Base-by-base conservation (phyloP, 2,888 invertebrate genomes). In the Dolichopus griseipennis region DNA sequence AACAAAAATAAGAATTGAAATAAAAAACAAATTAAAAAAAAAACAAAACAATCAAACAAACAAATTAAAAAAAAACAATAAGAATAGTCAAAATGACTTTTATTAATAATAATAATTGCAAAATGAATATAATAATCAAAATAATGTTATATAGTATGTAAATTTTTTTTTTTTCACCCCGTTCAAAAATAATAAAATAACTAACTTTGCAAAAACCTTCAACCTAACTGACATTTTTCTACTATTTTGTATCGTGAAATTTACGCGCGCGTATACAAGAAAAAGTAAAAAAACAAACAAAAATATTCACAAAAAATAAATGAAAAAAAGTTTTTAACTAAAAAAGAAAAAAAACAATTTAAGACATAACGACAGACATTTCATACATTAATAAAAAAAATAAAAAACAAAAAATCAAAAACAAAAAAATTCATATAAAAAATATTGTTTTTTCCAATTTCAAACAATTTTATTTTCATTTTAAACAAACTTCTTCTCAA, bases 141-240 rank as follows among this genome's bases (percentile, higher is more conserved):
- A 52, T 52, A 52, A 52, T 52, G 18, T n/a, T n/a, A n/a, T n/a
- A n/a, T n/a, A n/a, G n/a, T n/a, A n/a, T n/a, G n/a, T n/a, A n/a
- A n/a, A n/a, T n/a, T n/a, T n/a, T n/a, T n/a, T n/a, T n/a, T n/a
- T n/a, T n/a, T n/a, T n/a, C n/a, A 64, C 64, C 64, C 22, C 64
- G 64, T 64, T 20, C 27, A 27, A 34, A 18, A 33, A 20, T 15
- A 64, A 64, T 34, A 64, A 64, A 64, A 64, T 18, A 33, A 70
- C 73, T 73, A 73, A 73, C 72, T 74, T 73, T 74, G 75, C 73
- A 75, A 75, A 74, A 75, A 75, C 72, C 74, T 73, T 74, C 73
- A 73, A 73, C 72, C 72, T 72, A 74, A 75, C 75, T 75, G 73
- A 75, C 72, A 73, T 75, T 74, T 75, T 72, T 71, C 73, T 72